Base-by-base conservation (phyloP, 2,797 vertebrate species). In the Cetoscarus ocellatus region DNA sequence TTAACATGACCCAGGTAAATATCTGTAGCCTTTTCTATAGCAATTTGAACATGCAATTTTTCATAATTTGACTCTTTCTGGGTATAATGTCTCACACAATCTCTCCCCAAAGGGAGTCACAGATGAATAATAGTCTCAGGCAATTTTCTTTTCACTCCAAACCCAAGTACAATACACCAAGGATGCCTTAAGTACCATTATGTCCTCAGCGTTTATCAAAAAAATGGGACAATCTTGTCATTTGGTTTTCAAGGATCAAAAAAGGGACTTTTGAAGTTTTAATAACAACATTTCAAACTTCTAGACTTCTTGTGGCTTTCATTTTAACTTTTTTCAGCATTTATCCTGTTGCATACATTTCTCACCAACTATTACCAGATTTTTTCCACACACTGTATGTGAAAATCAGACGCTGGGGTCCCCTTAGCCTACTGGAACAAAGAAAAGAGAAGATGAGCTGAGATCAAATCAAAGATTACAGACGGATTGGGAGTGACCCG, bases 1-100 rank as follows among this genome's bases (percentile, higher is more conserved):
- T 70, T 19, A 59, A 61, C 75, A 77, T 59, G 61, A 50, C 57
- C 75, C 54, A 83, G 79, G 11, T 53, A 56, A 71, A 61, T 61
- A 71, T 68, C 42, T 52, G 50, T 15, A 35, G 19, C 6, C 18
- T 8, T 13, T 13, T 14, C 11, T 52, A 7, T 3, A 34, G 5
- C 11, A 49, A 19, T 9, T 49, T 62, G 27, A 52, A 62, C 42
- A 44, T 44, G 14, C 15, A 39, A 64, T 10, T 63, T 35, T 64
- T 56, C 44, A 49, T 51, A 52, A 68, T 77, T 70, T 3, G 7
- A 67, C 19, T 43, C 8, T 51, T 67, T 73, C 45, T 5, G 34
- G 55, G n/a, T 61, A 47, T 54, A 52, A 1, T 61, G 10, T 52
- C 17, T 67, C 49, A 63, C 11, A 45, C 48, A 48, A n/a, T 55